These are phyloP conservation scores for Myotis davidii DNA, from an alignment of 2,113 vertebrate genomes.

Conservation along the genomic window DNA sequence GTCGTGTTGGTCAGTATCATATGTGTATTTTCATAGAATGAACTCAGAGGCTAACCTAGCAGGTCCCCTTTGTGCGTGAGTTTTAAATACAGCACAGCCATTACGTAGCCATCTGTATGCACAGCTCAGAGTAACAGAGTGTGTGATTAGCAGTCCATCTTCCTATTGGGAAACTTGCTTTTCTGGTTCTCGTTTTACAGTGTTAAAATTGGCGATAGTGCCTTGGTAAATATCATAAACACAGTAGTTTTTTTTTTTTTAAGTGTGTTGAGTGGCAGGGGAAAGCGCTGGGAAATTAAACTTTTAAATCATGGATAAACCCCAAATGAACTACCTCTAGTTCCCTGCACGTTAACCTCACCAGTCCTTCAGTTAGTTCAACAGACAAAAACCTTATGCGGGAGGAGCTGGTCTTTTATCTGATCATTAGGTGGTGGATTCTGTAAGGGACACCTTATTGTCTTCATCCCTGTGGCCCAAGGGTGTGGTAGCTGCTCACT, in stretches of 20 bases:
- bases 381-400: too few species aligned
- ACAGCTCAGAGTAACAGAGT: not conserved
- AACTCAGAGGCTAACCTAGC: not conserved
- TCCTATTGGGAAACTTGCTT: not conserved
- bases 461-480: not conserved
- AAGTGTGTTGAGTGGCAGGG: not conserved
- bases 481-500: not conserved
- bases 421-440: not conserved
- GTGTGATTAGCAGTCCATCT: too few species aligned
- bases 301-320: not conserved
- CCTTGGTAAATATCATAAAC: not conserved
- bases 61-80: too few species aligned
- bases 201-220: not conserved
- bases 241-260: not conserved
- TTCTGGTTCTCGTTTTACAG: not conserved
- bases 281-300: not conserved
- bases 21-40: not conserved
- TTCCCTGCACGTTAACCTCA: not conserved
- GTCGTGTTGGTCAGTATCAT: not conserved
- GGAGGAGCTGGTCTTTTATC: not conserved
- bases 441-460: accelerated
- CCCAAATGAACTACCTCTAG: not conserved
- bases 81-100: not conserved
- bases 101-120: not conserved
- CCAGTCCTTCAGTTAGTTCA: not conserved